phyloP scores from a whole-genome alignment of 2,797 vertebrate species.

The Peromyscus melanophrys region DNA sequence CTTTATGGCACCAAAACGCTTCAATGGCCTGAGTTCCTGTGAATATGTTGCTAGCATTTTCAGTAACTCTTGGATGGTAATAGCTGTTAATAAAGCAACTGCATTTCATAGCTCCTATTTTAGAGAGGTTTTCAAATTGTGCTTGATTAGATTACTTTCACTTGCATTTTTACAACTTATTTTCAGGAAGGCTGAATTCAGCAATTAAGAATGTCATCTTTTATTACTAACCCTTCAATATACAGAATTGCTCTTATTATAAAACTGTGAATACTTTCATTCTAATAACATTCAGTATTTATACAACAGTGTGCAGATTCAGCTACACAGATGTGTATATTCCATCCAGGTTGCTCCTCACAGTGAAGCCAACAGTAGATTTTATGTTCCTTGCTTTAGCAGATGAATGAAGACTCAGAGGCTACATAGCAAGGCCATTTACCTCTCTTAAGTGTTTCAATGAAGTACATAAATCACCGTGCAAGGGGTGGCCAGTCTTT shows the following conservation, averaged over 20 bases:
- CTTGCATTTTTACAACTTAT: slow-evolving; percentile 27
- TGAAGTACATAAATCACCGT: background rate
- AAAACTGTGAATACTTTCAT: slow-evolving; percentile 54
- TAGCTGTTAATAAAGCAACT: background rate
- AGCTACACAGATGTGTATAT: background rate
- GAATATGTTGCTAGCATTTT: slow-evolving; percentile 32
- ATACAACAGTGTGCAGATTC: slow-evolving; percentile 18
- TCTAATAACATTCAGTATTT: slow-evolving; percentile 51
- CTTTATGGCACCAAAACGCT: background rate
- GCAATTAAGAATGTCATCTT: slow-evolving; percentile 63
- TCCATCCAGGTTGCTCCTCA: background rate
- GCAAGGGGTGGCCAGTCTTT: background rate
- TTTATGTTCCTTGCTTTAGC: background rate
- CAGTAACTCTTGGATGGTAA: slow-evolving; percentile 38
- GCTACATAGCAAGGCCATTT: background rate
- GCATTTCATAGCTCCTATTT: background rate
- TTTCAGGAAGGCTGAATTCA: slow-evolving; percentile 59
- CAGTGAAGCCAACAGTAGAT: background rate
- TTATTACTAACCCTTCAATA: slow-evolving; percentile 59
- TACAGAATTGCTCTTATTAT: slow-evolving; percentile 41
- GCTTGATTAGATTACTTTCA: slow-evolving; percentile 12
- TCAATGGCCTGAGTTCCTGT: background rate
- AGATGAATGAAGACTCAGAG: background rate
- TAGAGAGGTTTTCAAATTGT: slow-evolving; percentile 17
- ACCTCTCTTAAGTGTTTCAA: background rate